phyloP scores from a whole-genome alignment of 2,797 vertebrate species.

The Sebastolobus altivelis region DNA sequence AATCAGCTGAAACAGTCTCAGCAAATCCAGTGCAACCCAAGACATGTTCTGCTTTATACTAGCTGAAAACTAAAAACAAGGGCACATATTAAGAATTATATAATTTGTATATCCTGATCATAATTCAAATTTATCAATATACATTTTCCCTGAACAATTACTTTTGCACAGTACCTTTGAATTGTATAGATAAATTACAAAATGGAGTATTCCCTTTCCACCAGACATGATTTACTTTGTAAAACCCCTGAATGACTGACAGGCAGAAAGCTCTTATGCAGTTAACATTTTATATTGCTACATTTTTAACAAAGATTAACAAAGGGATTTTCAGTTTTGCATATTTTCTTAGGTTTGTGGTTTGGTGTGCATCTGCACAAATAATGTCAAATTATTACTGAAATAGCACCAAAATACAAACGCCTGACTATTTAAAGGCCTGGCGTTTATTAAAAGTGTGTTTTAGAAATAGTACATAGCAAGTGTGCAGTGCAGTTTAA shows the following conservation, averaged over 20 bases:
- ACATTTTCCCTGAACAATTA: slow-evolving; percentile 86
- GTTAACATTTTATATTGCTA: slow-evolving; percentile 83
- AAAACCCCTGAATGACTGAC: slow-evolving; percentile 82
- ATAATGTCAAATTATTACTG: slow-evolving; percentile 79
- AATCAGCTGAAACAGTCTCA: slow-evolving; percentile 80
- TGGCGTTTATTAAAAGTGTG: slow-evolving; percentile 74
- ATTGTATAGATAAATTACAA: slow-evolving; percentile 83
- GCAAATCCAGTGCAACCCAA: slow-evolving; percentile 89
- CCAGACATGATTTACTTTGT: slow-evolving; percentile 78
- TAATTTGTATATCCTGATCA: slow-evolving; percentile 81
- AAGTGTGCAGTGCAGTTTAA: slow-evolving; percentile 79
- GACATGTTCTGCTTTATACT: slow-evolving; percentile 80
- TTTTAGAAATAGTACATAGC: slow-evolving; percentile 81
- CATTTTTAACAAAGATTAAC: slow-evolving; percentile 79
- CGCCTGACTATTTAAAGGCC: slow-evolving; percentile 55
- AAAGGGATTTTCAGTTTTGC: slow-evolving; percentile 78
- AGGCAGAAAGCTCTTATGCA: slow-evolving; percentile 76
- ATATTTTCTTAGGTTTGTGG: slow-evolving; percentile 80
- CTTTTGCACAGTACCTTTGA: slow-evolving; percentile 87
- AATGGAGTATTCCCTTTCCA: slow-evolving; percentile 85
- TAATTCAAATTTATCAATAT: slow-evolving; percentile 79
- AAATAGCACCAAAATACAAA: slow-evolving; percentile 85
- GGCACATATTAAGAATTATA: slow-evolving; percentile 80
- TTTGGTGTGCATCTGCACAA: slow-evolving; percentile 76
- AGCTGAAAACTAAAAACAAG: slow-evolving; percentile 76